Percentiles rank a stretch among this genome's conserved stretches.
phyloP scores from a whole-genome alignment of 2,888 invertebrate species.

The Epicampocera succincta region DNA sequence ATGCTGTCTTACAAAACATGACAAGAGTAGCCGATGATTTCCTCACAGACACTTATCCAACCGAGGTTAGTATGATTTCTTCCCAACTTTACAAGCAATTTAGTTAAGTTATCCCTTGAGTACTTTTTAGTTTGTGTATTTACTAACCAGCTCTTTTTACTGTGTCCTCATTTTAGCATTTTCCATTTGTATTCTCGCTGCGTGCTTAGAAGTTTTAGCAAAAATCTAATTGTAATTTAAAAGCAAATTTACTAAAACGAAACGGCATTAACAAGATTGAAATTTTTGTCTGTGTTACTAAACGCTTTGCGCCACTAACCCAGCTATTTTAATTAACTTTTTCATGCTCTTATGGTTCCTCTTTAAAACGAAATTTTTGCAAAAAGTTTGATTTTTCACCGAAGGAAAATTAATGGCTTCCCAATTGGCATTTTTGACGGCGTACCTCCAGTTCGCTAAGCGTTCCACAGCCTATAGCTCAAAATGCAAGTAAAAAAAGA shows the following conservation, averaged over 20 bases:
- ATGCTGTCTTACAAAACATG: conserved; percentile 95
- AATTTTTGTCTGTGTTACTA: conserved; percentile 36
- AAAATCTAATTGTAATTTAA: conserved; percentile 26
- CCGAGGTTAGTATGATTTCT: conserved; percentile 73
- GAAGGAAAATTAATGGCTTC: too few species aligned
- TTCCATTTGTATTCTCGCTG: conserved; percentile 1
- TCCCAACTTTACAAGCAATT: conserved; percentile 2
- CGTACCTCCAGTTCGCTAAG: too few species aligned
- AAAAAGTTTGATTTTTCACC: too few species aligned
- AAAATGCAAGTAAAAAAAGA: too few species aligned
- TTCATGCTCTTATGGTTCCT: neutral
- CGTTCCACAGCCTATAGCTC: too few species aligned
- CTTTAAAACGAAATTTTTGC: neutral
- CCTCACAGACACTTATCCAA: conserved; percentile 75
- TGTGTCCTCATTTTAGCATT: conserved; percentile 41
- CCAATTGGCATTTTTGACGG: too few species aligned
- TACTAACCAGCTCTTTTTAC: conserved; percentile 28
- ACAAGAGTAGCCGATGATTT: conserved; percentile 82
- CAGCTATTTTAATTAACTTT: conserved; percentile 10
- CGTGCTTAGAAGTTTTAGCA: conserved; percentile 3
- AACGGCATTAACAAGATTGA: conserved; percentile 18
- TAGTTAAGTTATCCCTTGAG: conserved; percentile 22
- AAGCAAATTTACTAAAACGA: conserved; percentile 41
- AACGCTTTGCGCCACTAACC: conserved; percentile 54
- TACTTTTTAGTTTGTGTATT: conserved; percentile 10